Percentiles rank a stretch among this genome's conserved stretches.
These are phyloP conservation scores for Dermolepida albohirtum DNA, from an alignment of 2,888 invertebrate species.

Conservation along the genomic window DNA sequence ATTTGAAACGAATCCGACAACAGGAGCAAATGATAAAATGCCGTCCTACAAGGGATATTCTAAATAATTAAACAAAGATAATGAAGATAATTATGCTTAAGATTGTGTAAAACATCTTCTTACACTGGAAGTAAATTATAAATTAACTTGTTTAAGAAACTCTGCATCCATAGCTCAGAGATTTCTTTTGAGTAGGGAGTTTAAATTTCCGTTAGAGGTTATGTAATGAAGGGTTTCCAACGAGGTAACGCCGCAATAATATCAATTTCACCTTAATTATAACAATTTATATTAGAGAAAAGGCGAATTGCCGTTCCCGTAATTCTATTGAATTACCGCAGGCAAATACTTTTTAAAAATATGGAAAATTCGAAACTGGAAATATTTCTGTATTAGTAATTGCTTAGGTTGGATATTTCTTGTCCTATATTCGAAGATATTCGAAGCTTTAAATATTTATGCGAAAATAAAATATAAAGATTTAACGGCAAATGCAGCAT, in stretches of 20 bases:
- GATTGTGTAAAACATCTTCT: conserved; percentile 23
- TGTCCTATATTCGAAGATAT: too few species aligned
- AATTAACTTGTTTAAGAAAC: conserved; percentile 26
- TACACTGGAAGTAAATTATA: conserved; percentile 15
- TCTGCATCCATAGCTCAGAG: conserved; percentile 13
- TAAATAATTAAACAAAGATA: conserved; percentile 8
- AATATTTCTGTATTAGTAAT: too few species aligned
- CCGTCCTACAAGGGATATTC: not conserved
- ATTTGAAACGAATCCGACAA: not conserved
- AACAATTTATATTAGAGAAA: conserved; percentile 7
- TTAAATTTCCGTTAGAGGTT: conserved; percentile 8
- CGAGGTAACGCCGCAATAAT: conserved; percentile 1
- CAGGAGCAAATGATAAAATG: conserved; percentile 2
- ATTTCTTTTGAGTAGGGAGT: not conserved
- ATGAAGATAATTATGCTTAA: conserved; percentile 15
- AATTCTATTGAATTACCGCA: not conserved
- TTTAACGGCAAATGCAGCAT: too few species aligned
- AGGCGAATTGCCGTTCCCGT: not conserved
- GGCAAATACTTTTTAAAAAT: too few species aligned
- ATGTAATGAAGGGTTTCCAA: not conserved
- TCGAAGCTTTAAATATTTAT: too few species aligned
- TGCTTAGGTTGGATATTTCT: too few species aligned
- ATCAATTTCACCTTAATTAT: conserved; percentile 4
- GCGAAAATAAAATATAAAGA: too few species aligned
- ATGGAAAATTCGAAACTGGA: too few species aligned